These are phyloP conservation scores for Coelopa frigida DNA, from an alignment of 1,140 invertebrate genomes.

Conservation along the genomic window DNA sequence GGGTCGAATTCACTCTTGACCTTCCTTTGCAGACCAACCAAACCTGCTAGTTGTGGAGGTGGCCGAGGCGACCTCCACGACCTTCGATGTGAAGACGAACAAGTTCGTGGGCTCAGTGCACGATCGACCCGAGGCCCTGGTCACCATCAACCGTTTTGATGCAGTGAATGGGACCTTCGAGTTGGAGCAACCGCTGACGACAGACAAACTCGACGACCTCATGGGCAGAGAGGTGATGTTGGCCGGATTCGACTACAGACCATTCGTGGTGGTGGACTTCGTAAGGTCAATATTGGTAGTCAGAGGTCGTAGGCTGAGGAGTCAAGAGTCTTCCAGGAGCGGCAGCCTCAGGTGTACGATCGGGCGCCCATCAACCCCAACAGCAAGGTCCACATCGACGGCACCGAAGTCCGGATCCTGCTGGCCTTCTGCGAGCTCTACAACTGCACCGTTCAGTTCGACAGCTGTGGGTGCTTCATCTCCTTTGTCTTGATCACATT, in stretches of 20 bases:
- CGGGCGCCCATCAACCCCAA: slow-evolving; percentile 7
- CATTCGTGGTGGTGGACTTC: slow-evolving; percentile 29
- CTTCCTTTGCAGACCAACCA: slow-evolving; percentile 26
- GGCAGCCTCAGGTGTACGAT: slow-evolving; percentile 14
- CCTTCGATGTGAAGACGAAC: slow-evolving; percentile 31
- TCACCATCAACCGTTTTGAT: slow-evolving; percentile 21
- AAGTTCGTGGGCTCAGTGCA: slow-evolving; percentile 24
- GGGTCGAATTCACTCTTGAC: background rate
- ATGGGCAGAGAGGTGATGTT: slow-evolving; percentile 31
- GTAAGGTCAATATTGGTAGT: slow-evolving; percentile 15
- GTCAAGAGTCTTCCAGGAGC: background rate
- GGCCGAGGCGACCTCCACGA: slow-evolving; percentile 18
- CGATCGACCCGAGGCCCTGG: slow-evolving; percentile 11
- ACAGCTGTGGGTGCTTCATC: slow-evolving; percentile 22
- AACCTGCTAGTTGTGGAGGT: slow-evolving; percentile 25
- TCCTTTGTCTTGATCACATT: background rate
- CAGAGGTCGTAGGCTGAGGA: background rate
- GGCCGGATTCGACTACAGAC: slow-evolving; percentile 31
- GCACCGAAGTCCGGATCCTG: slow-evolving; percentile 27
- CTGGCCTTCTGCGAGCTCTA: slow-evolving; percentile 26
- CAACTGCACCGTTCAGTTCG: slow-evolving; percentile 30
- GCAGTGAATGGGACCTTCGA: slow-evolving; percentile 5
- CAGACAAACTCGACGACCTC: slow-evolving; percentile 22
- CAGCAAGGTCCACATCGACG: slow-evolving; percentile 21
- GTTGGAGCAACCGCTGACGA: slow-evolving; percentile 7